Evolutionary conservation across 2,113 vertebrate species (phyloP).

Genomic region (Anhinga rufa): DNA sequence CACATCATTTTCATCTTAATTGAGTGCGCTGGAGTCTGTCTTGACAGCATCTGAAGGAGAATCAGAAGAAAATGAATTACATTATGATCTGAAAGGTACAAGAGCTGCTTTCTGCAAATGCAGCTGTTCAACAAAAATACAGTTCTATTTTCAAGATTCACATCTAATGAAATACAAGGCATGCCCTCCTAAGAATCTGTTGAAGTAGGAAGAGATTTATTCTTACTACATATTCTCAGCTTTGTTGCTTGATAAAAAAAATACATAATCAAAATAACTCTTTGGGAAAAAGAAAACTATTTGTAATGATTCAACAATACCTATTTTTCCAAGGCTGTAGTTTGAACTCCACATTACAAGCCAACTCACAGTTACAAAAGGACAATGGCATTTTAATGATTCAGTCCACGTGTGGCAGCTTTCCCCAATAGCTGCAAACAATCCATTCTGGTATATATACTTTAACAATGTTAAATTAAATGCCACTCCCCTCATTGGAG

Average conservation of each 20-base stretch:
- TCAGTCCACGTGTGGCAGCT: background rate
- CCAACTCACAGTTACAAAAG: background rate
- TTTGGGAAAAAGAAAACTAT: background rate
- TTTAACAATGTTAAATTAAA: background rate
- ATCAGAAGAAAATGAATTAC: constrained; percentile 4
- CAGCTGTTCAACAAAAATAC: background rate
- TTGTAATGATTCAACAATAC: background rate
- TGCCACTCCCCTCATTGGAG: background rate
- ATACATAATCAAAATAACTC: background rate
- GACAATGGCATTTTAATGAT: background rate
- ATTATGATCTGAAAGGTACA: background rate
- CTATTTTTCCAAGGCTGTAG: background rate
- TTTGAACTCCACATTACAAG: background rate
- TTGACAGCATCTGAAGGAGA: constrained; percentile 34
- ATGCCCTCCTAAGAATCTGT: background rate
- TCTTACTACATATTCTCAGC: background rate
- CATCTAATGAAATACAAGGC: background rate
- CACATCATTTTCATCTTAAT: background rate
- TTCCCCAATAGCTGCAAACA: background rate
- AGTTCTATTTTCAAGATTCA: background rate
- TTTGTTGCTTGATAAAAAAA: background rate
- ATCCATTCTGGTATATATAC: background rate
- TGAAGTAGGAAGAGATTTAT: background rate
- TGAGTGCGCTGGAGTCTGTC: background rate
- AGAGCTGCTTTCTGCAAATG: background rate